phyloP scores from a whole-genome alignment of 2,888 invertebrate species.

The Brachynemurus nebulosus region DNA sequence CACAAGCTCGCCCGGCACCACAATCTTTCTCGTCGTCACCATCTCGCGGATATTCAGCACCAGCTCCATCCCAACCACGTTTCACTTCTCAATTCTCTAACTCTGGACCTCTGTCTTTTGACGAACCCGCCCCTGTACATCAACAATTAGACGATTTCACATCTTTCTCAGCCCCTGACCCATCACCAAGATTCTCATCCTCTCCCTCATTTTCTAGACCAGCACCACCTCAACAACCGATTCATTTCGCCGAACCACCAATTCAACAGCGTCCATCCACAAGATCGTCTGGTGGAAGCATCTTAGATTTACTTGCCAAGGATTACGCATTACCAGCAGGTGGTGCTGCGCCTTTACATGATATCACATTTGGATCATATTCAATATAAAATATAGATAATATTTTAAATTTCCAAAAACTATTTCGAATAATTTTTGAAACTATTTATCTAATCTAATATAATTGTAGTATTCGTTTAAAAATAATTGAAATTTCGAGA shows the following conservation, averaged over 20 bases:
- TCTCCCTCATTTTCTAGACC: slow-evolving; percentile 19
- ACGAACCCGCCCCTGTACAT: slow-evolving; percentile 8
- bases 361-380: slow-evolving; percentile 72
- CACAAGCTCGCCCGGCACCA: slow-evolving; percentile 22
- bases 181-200: not conserved
- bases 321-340: slow-evolving; percentile 65
- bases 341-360: slow-evolving; percentile 55
- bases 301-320: slow-evolving; percentile 67
- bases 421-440: too few relatives aligned
- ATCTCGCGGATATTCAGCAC: not conserved
- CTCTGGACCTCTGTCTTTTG: slow-evolving; percentile 11
- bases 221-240: slow-evolving; percentile 20
- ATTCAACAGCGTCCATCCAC: slow-evolving; percentile 16
- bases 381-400: slow-evolving; percentile 30
- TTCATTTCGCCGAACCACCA: slow-evolving; percentile 14
- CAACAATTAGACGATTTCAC: slow-evolving; percentile 11
- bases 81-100: slow-evolving; percentile 3
- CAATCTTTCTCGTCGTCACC: slow-evolving; percentile 14
- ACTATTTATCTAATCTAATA: too few relatives aligned
- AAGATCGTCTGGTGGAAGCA: slow-evolving; percentile 32
- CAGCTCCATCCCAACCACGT: slow-evolving; percentile 14
- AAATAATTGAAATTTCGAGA: too few relatives aligned
- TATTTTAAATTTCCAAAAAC: not conserved
- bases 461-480: too few relatives aligned
- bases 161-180: too few relatives aligned